Conservation (phyloP, 2,888 invertebrate species). For the Pollenia amentaria region DNA sequence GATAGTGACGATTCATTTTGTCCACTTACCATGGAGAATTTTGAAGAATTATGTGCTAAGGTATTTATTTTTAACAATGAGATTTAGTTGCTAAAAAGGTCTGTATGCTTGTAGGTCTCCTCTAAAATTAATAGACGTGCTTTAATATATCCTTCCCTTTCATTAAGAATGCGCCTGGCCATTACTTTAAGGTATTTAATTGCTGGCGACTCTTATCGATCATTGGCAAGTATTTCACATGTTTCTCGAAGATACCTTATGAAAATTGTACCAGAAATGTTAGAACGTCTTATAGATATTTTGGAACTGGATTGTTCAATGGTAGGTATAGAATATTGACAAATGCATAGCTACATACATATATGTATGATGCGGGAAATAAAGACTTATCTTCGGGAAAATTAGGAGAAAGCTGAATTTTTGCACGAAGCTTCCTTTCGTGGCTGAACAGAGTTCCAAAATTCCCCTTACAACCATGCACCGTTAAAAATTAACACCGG, state of each 20-base stretch:
- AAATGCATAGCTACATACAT: too few relatives aligned
- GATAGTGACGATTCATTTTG: constrained; percentile 29
- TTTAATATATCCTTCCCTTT: not conserved
- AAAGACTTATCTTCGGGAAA: too few relatives aligned
- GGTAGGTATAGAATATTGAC: not conserved
- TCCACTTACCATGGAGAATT: constrained; percentile 47
- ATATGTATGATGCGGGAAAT: too few relatives aligned
- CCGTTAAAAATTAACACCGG: too few relatives aligned
- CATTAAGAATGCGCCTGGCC: constrained; percentile 42
- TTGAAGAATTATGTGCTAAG: constrained; percentile 33
- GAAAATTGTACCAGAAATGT: constrained; percentile 31
- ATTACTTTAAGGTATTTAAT: constrained; percentile 53
- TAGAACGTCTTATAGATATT: constrained; percentile 12
- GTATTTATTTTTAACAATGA: not conserved
- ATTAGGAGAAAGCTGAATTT: too few relatives aligned
- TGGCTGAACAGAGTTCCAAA: too few relatives aligned
- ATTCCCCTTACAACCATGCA: too few relatives aligned
- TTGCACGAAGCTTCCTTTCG: too few relatives aligned
- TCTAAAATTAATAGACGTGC: not conserved
- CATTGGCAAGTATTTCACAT: not conserved
- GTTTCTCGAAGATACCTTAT: constrained; percentile 35
- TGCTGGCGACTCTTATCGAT: constrained; percentile 24
- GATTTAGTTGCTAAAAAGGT: not conserved
- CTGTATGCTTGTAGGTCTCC: not conserved
- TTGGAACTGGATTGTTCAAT: constrained; percentile 25